Evolutionary conservation across 2,113 vertebrate species (phyloP).

Genomic region (Lophura nycthemera): DNA sequence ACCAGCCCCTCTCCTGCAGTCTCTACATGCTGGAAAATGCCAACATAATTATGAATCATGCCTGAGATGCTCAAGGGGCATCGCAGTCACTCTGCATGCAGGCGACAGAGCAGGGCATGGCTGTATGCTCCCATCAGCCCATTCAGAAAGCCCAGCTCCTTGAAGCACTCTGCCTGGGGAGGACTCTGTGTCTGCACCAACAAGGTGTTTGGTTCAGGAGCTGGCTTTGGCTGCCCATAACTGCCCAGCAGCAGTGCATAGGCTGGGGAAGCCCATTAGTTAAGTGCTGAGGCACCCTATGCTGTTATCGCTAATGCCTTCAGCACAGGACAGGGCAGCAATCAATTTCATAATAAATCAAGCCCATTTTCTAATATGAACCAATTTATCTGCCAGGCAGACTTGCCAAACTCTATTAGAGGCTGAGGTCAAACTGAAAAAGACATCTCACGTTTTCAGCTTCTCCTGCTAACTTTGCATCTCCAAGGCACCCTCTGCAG

Average conservation of each 20-base stretch:
- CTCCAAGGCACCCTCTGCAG: constrained; percentile 19
- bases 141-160: neutral
- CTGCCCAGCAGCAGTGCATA: neutral
- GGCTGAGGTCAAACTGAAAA: constrained; percentile 68
- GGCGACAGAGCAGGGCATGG: neutral
- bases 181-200: neutral
- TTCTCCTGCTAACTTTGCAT: constrained; percentile 18
- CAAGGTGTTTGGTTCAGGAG: neutral
- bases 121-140: neutral
- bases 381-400: constrained; percentile 54
- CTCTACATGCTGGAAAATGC: neutral
- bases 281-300: constrained; percentile 24
- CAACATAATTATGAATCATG: neutral
- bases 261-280: constrained; percentile 55
- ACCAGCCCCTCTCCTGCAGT: neutral
- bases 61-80: neutral
- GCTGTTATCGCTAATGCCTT: constrained; percentile 52
- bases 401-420: constrained; percentile 64
- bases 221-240: neutral
- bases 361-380: constrained; percentile 57
- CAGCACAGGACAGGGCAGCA: constrained; percentile 20
- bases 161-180: neutral
- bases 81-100: neutral
- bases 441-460: constrained; percentile 47
- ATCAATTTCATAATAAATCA: constrained; percentile 70